These are phyloP conservation scores for Serranus cabrilla DNA, from an alignment of 2,797 vertebrate species.

Conservation along the genomic window DNA sequence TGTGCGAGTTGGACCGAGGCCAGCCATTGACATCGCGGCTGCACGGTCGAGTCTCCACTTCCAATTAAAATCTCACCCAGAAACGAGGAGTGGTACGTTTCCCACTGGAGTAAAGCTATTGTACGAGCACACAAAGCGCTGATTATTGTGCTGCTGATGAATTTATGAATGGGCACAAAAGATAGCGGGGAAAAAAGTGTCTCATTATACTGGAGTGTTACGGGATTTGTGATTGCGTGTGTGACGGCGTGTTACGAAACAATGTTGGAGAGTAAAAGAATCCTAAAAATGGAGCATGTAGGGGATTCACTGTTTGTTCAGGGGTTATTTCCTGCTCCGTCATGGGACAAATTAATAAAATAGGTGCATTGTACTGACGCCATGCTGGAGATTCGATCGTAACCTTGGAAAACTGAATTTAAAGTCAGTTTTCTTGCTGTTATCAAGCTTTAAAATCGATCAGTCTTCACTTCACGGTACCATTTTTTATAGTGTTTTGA, in stretches of 20 bases:
- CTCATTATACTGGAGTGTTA: conserved; percentile 20
- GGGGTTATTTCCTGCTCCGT: background rate
- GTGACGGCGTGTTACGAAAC: conserved; percentile 5
- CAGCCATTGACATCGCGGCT: conserved; percentile 34
- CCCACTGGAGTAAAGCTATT: conserved; percentile 71
- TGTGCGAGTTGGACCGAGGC: conserved; percentile 40
- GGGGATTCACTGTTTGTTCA: background rate
- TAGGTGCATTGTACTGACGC: no score
- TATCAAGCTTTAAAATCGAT: no score
- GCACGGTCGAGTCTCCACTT: conserved; percentile 46
- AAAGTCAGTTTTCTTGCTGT: no score
- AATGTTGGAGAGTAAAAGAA: background rate
- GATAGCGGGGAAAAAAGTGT: background rate
- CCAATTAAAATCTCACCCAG: conserved; percentile 69
- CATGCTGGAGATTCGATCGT: no score
- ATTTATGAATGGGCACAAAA: conserved; percentile 67
- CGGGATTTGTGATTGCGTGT: conserved; percentile 27
- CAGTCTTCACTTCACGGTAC: no score
- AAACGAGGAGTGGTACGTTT: conserved; percentile 44
- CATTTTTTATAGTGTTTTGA: no score
- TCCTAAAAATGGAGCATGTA: background rate
- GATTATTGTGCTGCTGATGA: conserved; percentile 47
- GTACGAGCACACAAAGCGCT: conserved; percentile 56
- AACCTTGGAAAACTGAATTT: no score
- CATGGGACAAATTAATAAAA: background rate